A percentile compares a stretch with the other conserved stretches of the same genome.
These are phyloP conservation scores for Callipepla californica DNA, from an alignment of 2,113 vertebrate species.

Conservation along the genomic window DNA sequence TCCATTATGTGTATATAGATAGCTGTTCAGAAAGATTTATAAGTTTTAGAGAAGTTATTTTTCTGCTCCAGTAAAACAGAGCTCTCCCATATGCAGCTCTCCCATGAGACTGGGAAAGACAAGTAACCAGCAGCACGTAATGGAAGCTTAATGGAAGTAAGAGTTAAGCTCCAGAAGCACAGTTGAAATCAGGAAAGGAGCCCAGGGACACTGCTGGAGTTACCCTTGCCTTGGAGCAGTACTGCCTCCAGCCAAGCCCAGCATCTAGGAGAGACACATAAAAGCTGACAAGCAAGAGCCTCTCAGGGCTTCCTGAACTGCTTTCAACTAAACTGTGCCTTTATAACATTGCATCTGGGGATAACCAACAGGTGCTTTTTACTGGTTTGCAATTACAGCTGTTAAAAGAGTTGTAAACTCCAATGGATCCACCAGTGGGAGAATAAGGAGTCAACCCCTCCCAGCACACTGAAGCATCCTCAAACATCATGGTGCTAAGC, in stretches of 20 bases:
- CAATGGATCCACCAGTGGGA: neutral
- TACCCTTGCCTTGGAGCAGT: neutral
- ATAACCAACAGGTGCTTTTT: neutral
- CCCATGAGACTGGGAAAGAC: neutral
- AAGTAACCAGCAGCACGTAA: neutral
- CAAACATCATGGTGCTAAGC: neutral
- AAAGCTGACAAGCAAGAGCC: neutral
- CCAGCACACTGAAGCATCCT: neutral
- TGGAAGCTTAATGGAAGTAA: neutral
- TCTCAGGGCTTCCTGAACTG: neutral
- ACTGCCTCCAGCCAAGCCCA: neutral
- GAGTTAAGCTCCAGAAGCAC: neutral
- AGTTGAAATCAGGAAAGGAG: neutral
- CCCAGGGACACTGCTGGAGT: neutral
- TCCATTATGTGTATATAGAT: accelerated
- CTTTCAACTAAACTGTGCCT: neutral
- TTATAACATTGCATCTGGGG: neutral
- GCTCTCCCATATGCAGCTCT: neutral
- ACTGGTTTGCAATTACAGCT: neutral
- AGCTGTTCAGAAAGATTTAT: neutral
- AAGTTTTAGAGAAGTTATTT: neutral
- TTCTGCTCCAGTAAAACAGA: neutral
- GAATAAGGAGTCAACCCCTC: neutral
- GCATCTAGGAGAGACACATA: neutral
- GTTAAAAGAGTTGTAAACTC: neutral